These are phyloP conservation scores for Rhynchotus rufescens DNA, from an alignment of 2,797 vertebrate species.

Conservation along the genomic window DNA sequence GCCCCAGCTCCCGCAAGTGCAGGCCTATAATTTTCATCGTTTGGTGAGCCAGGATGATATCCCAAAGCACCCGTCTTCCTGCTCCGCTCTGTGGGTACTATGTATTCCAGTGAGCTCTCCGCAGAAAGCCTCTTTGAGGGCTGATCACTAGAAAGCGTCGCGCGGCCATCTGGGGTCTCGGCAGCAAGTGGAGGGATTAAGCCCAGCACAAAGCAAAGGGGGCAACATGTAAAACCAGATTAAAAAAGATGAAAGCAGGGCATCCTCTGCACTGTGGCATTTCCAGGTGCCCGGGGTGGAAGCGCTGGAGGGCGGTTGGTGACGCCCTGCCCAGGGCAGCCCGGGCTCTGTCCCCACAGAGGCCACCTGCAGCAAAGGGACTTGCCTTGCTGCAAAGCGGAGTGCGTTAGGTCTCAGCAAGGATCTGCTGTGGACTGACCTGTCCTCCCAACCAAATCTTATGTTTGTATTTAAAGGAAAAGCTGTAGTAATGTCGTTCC, in stretches of 20 bases:
- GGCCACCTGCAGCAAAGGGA: neutral
- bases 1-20: neutral
- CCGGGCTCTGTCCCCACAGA: neutral
- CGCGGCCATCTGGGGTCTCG: neutral
- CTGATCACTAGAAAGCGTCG: no score
- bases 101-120: neutral
- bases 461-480: neutral
- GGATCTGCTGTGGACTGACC: neutral
- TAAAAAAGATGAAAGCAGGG: neutral
- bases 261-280: neutral
- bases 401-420: neutral
- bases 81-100: neutral
- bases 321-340: neutral
- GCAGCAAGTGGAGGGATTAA: neutral
- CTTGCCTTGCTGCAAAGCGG: neutral
- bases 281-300: neutral
- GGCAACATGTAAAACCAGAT: neutral
- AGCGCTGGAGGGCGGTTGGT: neutral
- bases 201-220: neutral
- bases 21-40: neutral
- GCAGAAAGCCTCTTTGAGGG: neutral
- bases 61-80: neutral
- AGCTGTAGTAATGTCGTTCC: neutral
- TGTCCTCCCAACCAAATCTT: neutral
- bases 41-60: neutral